Evolutionary conservation across 2,888 invertebrate genomes (phyloP).

Genomic region (Pocota personata): DNA sequence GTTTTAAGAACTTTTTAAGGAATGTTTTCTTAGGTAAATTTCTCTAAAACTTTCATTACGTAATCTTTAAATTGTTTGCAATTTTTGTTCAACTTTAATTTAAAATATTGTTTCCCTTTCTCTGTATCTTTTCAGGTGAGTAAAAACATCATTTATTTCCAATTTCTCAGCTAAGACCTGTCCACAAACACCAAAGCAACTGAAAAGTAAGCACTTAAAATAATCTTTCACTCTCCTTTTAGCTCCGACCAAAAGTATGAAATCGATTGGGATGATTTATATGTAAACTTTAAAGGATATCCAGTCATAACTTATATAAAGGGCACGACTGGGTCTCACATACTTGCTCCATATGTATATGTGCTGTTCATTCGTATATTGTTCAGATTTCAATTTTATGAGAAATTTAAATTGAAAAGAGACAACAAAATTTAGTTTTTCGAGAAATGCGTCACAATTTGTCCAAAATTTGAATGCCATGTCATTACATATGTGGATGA

Average conservation of each 20-base stretch:
- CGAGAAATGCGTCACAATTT: too few species aligned
- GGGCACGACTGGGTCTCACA: too few species aligned
- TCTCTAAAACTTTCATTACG: not conserved
- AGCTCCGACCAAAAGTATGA: not conserved
- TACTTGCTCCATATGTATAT: too few species aligned
- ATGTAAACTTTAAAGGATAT: not conserved
- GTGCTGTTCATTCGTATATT: too few species aligned
- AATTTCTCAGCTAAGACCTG: not conserved
- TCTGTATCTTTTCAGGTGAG: slow-evolving; percentile 22
- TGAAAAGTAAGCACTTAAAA: slow-evolving; percentile 8
- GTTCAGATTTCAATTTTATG: too few species aligned
- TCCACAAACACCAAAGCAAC: not conserved
- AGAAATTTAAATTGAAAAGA: too few species aligned
- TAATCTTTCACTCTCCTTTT: not conserved
- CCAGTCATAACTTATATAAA: too few species aligned
- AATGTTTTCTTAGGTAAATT: not conserved
- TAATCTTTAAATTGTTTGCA: not conserved
- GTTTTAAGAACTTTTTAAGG: too few species aligned
- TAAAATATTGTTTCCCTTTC: not conserved
- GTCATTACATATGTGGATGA: too few species aligned
- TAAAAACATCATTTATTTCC: slow-evolving; percentile 4
- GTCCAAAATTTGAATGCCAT: too few species aligned
- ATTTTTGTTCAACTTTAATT: not conserved
- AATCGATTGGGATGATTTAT: not conserved
- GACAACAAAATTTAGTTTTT: too few species aligned